Evolutionary conservation across 2,797 vertebrate species (phyloP).

Genomic region (Scolopax rusticola): DNA sequence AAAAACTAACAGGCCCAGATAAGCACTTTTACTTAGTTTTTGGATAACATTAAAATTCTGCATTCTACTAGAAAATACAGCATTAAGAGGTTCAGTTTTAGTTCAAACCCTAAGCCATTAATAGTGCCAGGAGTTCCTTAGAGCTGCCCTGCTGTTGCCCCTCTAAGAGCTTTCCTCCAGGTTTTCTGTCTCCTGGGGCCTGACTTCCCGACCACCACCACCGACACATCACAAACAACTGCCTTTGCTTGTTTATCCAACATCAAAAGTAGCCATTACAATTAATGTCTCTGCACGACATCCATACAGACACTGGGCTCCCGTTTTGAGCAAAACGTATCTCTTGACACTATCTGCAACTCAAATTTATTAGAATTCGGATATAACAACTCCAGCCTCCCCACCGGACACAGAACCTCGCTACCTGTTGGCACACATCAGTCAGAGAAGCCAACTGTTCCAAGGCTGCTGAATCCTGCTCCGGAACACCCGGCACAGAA

Average conservation of each 20-base stretch:
- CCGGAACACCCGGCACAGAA: accelerated
- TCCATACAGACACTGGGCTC: not conserved
- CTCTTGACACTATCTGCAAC: not conserved
- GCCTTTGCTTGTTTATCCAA: not conserved
- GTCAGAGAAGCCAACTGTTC: not conserved
- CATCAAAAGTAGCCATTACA: not conserved
- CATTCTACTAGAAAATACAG: not conserved
- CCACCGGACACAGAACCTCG: not conserved
- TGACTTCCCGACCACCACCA: not conserved
- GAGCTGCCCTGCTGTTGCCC: accelerated
- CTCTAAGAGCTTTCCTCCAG: not conserved
- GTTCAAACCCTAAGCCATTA: not conserved
- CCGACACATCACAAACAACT: not conserved
- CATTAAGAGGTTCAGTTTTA: not conserved
- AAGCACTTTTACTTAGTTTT: not conserved
- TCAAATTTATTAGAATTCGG: accelerated
- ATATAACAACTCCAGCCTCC: not conserved
- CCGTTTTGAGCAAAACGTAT: not conserved
- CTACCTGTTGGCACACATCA: not conserved
- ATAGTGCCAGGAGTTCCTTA: not conserved
- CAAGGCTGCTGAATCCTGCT: not conserved
- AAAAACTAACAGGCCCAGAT: not conserved
- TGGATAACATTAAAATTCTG: not conserved
- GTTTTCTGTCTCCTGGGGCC: not conserved
- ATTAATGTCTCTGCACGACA: not conserved